Percentiles rank a stretch among this genome's conserved stretches.
These are phyloP conservation scores for Gracilinanus agilis DNA, from an alignment of 2,113 vertebrate species.

Conservation along the genomic window DNA sequence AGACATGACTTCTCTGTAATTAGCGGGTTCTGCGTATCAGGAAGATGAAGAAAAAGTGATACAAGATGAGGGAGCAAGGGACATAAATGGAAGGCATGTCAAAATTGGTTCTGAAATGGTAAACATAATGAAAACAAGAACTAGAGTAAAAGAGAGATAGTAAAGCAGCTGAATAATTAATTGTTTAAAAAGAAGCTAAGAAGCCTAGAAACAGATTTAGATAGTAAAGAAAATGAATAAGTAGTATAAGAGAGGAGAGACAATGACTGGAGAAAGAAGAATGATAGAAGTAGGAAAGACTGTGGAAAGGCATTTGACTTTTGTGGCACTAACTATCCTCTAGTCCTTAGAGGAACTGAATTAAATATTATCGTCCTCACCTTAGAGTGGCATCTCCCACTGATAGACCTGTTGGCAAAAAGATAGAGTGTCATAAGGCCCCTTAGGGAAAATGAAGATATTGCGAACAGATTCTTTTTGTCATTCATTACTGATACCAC, in stretches of 20 bases:
- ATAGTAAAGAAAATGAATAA: background rate
- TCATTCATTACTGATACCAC: background rate
- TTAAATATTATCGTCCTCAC: conserved; percentile 53
- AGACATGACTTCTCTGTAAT: background rate
- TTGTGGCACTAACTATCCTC: background rate
- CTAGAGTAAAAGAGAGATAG: background rate
- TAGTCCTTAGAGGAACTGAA: background rate
- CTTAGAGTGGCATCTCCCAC: conserved; percentile 62
- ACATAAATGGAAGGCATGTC: background rate
- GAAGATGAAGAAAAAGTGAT: conserved; percentile 30
- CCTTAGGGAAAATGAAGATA: background rate
- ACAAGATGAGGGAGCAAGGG: background rate
- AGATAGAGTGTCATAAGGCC: conserved; percentile 52
- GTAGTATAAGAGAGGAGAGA: background rate
- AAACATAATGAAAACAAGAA: conserved; percentile 24
- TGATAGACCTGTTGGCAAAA: conserved; percentile 70
- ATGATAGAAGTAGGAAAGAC: background rate
- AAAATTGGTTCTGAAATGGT: background rate
- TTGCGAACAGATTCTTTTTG: background rate
- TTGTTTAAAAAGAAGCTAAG: conserved; percentile 23
- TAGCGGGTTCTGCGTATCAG: background rate
- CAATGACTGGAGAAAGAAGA: background rate
- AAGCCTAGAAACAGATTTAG: background rate
- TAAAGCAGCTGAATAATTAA: conserved; percentile 8
- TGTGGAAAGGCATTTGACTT: background rate